Base-by-base conservation (phyloP, 2,797 vertebrate genomes). In the Hafferia zeledoni region DNA sequence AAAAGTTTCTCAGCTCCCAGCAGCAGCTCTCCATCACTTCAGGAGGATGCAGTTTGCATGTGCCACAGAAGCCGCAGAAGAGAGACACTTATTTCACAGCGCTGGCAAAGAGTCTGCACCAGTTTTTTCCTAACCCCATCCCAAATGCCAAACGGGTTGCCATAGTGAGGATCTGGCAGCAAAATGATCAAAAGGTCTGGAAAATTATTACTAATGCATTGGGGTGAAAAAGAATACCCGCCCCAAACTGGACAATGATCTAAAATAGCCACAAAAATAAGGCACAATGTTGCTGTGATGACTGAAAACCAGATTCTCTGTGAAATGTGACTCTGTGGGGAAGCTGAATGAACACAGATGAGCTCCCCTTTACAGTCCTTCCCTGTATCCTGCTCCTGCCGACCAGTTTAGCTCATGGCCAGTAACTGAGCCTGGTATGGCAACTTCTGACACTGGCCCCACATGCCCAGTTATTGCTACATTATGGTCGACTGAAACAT, bases 1-100 rank as follows among this genome's bases (percentile, higher is more conserved):
- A 6, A 59, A 86, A 94, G 88, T 94, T 95, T 94, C 91, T 96
- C 93, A 86, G 88, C 77, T 96, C 85, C 65, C 89, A 88, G 76
- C 46, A 90, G 93, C 90, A 94, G 90, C 80, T 95, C 77, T 95
- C 88, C 86, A 86, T 95, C 96, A 91, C 83, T 93, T 91, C 63
- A 76, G 79, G 71, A 90, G 87, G 87, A 82, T 79, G 83, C 67
- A 93, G 87, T 65, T 70, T 52, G 53, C 47, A 57, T 44, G 89
- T 92, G 93, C 82, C 93, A 86, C 0, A 0, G 52, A 86, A 95
- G 89, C 70, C 61, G 86, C 70, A 64, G 74, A 94, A 91, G 28
- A 92, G 52, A 94, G 28, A 94, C 57, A 22, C 6, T 22, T 76
- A 82, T 44, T 90, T 76, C 77, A 68, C 1, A 76, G 85, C 0